phyloP scores from a whole-genome alignment of 2,797 vertebrate genomes.

The Nyctibius grandis region DNA sequence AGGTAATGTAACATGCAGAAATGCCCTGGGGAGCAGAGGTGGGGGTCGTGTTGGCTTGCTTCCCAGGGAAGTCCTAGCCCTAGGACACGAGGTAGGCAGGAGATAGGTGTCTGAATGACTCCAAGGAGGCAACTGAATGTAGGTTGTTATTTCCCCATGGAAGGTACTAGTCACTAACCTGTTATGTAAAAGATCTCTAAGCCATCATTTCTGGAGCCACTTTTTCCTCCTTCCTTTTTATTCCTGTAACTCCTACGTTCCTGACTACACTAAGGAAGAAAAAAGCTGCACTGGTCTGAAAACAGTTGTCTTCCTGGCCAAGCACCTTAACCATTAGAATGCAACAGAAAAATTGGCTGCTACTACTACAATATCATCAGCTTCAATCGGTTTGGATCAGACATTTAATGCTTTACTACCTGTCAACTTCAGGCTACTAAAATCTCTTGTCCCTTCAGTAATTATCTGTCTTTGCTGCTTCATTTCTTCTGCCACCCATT shows the following conservation, averaged over 20 bases:
- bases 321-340: not conserved
- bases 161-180: not conserved
- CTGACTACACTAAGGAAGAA: not conserved
- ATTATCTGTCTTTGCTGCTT: slow-evolving; percentile 4
- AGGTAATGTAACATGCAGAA: accelerated
- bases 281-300: not conserved
- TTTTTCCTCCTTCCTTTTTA: not conserved
- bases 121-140: not conserved
- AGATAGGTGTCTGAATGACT: not conserved
- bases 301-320: not conserved
- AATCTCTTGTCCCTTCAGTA: not conserved
- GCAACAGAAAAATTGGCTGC: not conserved
- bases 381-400: not conserved
- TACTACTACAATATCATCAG: not conserved
- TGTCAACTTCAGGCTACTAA: not conserved
- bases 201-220: not conserved
- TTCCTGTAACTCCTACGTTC: not conserved
- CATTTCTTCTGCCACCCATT: not conserved
- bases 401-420: not conserved
- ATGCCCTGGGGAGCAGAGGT: not conserved
- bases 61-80: not conserved
- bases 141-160: not conserved
- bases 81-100: not conserved
- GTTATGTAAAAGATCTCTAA: not conserved
- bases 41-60: accelerated